Conservation (phyloP, 1,140 invertebrate genomes). For the Zaprionus kolodkinae region DNA sequence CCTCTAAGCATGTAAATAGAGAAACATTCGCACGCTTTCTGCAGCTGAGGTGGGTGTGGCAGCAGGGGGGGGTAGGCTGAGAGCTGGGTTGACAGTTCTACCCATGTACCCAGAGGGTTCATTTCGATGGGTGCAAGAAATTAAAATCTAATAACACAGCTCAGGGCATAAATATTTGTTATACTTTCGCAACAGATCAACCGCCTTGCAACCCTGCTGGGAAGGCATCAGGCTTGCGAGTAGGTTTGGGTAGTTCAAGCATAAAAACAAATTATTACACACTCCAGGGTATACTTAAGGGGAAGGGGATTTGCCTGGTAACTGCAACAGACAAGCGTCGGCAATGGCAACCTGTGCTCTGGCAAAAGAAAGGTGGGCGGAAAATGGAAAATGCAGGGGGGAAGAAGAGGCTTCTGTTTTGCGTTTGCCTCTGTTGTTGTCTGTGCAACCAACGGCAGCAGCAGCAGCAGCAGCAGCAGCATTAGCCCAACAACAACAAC, state of each 20-base stretch:
- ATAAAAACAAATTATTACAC: conserved; percentile 79
- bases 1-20: conserved; percentile 68
- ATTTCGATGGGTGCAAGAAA: conserved; percentile 78
- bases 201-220: conserved; percentile 52
- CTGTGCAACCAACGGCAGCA: conserved; percentile 31
- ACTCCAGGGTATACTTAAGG: conserved; percentile 49
- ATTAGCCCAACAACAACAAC: conserved; percentile 27
- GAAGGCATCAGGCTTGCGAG: conserved; percentile 35
- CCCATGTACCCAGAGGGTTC: conserved; percentile 35
- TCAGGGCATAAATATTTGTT: conserved; percentile 82
- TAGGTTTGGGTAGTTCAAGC: conserved; percentile 23
- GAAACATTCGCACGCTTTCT: conserved; percentile 66
- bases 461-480: conserved; percentile 28
- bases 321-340: conserved; percentile 68
- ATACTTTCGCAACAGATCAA: conserved; percentile 61
- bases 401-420: conserved; percentile 60
- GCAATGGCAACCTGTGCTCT: conserved; percentile 72
- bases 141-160: conserved; percentile 83
- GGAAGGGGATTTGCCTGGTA: conserved; percentile 10
- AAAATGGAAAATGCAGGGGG: not conserved
- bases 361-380: conserved; percentile 41
- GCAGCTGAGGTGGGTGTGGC: too few relatives aligned
- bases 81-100: conserved; percentile 6
- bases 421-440: conserved; percentile 40
- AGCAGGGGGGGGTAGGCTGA: not conserved